Evolutionary conservation across 2,113 vertebrate genomes (phyloP).

Genomic region (Chauna torquata): DNA sequence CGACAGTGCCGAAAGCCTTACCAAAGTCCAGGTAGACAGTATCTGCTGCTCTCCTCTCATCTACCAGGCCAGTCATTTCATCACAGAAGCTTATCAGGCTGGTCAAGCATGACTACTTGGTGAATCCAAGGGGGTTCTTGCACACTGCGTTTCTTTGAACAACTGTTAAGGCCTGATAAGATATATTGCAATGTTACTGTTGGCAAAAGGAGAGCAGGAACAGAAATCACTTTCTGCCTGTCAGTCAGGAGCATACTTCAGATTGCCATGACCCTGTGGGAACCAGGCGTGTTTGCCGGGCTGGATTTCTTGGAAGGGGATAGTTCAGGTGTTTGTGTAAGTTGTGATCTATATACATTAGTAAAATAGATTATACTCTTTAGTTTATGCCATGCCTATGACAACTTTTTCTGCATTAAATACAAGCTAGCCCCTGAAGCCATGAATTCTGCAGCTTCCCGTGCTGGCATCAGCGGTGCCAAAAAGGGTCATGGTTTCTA

Average conservation of each 20-base stretch:
- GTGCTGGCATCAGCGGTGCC: neutral
- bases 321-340: neutral
- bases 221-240: neutral
- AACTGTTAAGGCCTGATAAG: neutral
- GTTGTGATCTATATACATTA: neutral
- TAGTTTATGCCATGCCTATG: neutral
- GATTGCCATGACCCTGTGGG: neutral
- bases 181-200: neutral
- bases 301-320: neutral
- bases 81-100: neutral
- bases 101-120: neutral
- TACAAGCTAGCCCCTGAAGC: neutral
- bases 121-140: neutral
- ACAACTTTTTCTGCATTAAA: neutral
- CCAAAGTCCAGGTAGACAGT: neutral
- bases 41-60: neutral
- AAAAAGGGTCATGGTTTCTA: neutral
- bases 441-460: neutral
- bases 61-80: neutral
- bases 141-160: neutral
- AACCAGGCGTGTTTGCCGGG: neutral
- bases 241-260: too few relatives aligned
- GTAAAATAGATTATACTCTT: neutral
- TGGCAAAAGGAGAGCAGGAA: neutral
- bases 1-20: neutral